A percentile compares a stretch with the other conserved stretches of the same genome.
These are phyloP conservation scores for Zele albiditarsus DNA, from an alignment of 2,888 invertebrate species.

Conservation along the genomic window DNA sequence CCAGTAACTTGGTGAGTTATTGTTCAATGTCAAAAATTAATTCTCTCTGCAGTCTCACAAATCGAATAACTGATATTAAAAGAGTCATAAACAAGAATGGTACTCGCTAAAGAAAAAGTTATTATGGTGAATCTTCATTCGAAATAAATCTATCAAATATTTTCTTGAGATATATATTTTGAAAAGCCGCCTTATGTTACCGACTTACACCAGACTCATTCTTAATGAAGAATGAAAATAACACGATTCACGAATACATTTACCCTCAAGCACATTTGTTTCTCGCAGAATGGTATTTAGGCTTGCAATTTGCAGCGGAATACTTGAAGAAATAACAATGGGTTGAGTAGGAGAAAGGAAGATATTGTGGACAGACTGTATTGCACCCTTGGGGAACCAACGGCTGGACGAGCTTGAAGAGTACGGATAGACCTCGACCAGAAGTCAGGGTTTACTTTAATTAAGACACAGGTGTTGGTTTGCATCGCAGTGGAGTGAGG, in stretches of 20 bases:
- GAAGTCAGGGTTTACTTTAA: conserved; percentile 59
- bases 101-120: too few species aligned
- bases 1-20: neutral
- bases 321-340: conserved; percentile 6
- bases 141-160: too few species aligned
- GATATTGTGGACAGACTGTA: conserved; percentile 49
- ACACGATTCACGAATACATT: conserved; percentile 5
- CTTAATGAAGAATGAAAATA: neutral
- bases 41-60: neutral
- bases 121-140: too few species aligned
- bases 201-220: too few species aligned
- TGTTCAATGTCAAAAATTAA: neutral
- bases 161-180: too few species aligned
- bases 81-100: too few species aligned
- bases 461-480: conserved; percentile 61
- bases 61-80: neutral
- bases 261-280: neutral
- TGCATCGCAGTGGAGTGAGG: conserved; percentile 3
- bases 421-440: conserved; percentile 22
- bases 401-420: conserved; percentile 53
- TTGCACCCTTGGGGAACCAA: conserved; percentile 63
- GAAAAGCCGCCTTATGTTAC: too few species aligned
- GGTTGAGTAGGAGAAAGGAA: conserved; percentile 41
- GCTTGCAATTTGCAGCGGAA: neutral
- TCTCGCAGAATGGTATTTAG: neutral